Percentiles rank a stretch among this genome's conserved stretches.
Evolutionary conservation across 2,888 invertebrate genomes (phyloP).

Genomic region (Yponomeuta malinellus): DNA sequence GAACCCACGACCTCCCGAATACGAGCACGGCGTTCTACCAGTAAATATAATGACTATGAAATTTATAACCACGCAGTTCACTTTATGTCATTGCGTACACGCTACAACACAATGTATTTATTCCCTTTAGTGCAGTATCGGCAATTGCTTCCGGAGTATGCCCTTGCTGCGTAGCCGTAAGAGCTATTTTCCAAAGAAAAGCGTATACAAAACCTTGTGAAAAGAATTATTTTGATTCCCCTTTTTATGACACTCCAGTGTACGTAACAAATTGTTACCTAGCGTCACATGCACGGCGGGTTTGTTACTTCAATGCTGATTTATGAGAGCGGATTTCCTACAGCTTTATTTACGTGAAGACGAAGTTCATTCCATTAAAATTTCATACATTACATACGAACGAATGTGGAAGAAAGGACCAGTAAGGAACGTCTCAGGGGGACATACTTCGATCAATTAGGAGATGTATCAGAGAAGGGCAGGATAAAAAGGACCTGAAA

Average conservation of each 20-base stretch:
- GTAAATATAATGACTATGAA: background rate
- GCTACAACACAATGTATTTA: background rate
- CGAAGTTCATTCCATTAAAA: too few relatives aligned
- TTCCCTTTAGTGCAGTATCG: background rate
- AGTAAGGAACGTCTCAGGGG: too few relatives aligned
- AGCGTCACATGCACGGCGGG: background rate
- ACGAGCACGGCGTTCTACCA: too few relatives aligned
- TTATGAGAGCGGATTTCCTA: background rate
- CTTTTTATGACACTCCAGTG: background rate
- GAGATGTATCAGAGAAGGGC: too few relatives aligned
- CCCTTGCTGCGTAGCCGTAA: background rate
- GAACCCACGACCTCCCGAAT: too few relatives aligned
- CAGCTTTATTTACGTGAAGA: background rate
- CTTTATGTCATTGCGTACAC: background rate
- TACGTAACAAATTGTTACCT: background rate
- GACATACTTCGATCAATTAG: too few relatives aligned
- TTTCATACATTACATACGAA: too few relatives aligned
- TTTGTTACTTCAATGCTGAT: background rate
- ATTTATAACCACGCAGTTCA: background rate
- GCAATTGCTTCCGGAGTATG: background rate
- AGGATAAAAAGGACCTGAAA: too few relatives aligned
- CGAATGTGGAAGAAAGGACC: too few relatives aligned
- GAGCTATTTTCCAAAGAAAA: background rate
- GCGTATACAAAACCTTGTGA: background rate
- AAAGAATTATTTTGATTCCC: background rate